These are phyloP conservation scores for Platycheirus albimanus DNA, from an alignment of 2,888 invertebrate genomes.

Conservation along the genomic window DNA sequence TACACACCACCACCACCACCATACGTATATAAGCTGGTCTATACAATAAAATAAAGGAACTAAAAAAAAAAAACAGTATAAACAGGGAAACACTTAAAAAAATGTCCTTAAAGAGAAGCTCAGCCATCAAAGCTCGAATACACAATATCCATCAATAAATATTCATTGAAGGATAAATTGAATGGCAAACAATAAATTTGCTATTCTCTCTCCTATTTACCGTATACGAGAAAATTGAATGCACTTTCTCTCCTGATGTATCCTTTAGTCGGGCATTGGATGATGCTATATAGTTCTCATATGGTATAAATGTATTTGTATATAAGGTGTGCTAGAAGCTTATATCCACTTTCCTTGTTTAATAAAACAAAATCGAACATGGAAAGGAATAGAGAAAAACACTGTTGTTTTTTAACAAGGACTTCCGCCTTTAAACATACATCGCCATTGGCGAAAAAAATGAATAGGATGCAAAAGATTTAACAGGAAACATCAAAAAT, in stretches of 20 bases:
- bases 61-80: too few relatives aligned
- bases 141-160: conserved; percentile 54
- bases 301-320: neutral
- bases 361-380: conserved; percentile 46
- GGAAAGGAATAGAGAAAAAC: neutral
- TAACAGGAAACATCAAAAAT: too few relatives aligned
- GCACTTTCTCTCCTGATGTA: neutral
- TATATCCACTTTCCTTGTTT: conserved; percentile 15
- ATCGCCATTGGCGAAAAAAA: too few relatives aligned
- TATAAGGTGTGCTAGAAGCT: too few relatives aligned
- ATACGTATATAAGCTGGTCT: neutral
- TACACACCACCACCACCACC: too few relatives aligned
- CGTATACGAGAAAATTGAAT: conserved; percentile 21
- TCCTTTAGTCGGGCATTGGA: conserved; percentile 1
- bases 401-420: too few relatives aligned
- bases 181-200: conserved; percentile 62
- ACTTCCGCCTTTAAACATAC: too few relatives aligned
- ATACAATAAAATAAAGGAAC: neutral
- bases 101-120: neutral
- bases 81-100: neutral
- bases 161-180: conserved; percentile 61
- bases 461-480: too few relatives aligned
- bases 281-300: neutral
- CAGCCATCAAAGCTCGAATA: conserved; percentile 11
- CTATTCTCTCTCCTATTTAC: conserved; percentile 42